A percentile compares a stretch with the other conserved stretches of the same genome.
Conservation (phyloP, 2,113 vertebrate species). For the Trogon melanurus region DNA sequence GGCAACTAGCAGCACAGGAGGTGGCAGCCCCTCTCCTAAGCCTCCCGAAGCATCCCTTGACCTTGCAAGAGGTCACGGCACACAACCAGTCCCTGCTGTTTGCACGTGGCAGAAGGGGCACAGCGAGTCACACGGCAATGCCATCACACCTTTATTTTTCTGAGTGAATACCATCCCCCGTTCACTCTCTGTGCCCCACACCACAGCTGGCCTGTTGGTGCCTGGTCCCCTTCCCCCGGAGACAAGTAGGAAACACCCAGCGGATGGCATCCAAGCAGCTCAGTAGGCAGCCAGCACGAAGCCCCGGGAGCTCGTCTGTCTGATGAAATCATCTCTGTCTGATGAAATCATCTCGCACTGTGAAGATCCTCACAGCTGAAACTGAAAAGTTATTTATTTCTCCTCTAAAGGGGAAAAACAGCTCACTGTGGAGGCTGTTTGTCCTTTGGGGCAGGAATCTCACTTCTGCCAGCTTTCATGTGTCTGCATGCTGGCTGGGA, state of each 20-base stretch:
- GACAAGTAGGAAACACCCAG: background rate
- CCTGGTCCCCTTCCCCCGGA: background rate
- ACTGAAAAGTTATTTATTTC: conserved; percentile 43
- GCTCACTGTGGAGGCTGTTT: background rate
- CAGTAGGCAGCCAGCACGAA: background rate
- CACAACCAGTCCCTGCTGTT: background rate
- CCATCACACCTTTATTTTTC: background rate
- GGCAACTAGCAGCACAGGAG: background rate
- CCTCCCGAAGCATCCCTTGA: background rate
- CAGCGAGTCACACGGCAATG: background rate
- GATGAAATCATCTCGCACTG: background rate
- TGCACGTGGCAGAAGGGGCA: background rate
- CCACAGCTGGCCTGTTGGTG: background rate
- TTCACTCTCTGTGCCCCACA: background rate
- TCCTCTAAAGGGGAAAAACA: background rate
- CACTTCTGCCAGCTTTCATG: background rate
- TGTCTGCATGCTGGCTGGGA: accelerated
- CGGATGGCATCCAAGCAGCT: background rate
- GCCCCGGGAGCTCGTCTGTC: background rate
- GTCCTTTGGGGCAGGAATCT: background rate
- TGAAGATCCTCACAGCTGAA: background rate
- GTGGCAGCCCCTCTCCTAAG: background rate
- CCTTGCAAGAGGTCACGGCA: accelerated
- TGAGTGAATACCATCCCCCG: background rate
- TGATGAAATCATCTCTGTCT: background rate